Conservation (phyloP, 2,888 invertebrate species). For the Drosophila formosana region DNA sequence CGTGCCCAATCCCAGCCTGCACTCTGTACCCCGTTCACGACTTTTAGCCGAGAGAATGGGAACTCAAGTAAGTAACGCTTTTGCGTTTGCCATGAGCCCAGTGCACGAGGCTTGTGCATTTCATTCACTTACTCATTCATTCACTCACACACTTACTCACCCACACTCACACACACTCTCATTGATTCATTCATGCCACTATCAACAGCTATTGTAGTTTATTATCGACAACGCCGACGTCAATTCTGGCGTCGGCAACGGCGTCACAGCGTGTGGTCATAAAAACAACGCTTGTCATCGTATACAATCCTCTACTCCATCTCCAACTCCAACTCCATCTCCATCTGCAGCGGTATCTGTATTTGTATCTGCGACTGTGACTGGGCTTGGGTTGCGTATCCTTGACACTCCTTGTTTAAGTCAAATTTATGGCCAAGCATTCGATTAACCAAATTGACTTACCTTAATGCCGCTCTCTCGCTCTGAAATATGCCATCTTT, state of each 20-base stretch:
- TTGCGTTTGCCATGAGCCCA: conserved; percentile 45
- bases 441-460: conserved; percentile 77
- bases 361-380: conserved; percentile 21
- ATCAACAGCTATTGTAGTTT: conserved; percentile 70
- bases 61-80: conserved; percentile 31
- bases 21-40: not conserved
- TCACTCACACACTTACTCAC: conserved; percentile 37
- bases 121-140: conserved; percentile 59
- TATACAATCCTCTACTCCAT: conserved; percentile 11
- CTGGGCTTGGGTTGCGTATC: conserved; percentile 23
- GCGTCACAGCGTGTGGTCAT: conserved; percentile 53
- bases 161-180: conserved; percentile 27
- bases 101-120: conserved; percentile 38
- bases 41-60: conserved; percentile 13
- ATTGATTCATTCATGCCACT: conserved; percentile 63
- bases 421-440: conserved; percentile 55
- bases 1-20: not conserved
- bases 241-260: conserved; percentile 3
- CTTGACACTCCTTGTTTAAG: conserved; percentile 65
- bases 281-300: conserved; percentile 61
- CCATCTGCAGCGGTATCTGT: conserved; percentile 11
- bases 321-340: not conserved
- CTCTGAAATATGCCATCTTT: not conserved
- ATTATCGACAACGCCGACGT: conserved; percentile 56
- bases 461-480: conserved; percentile 22